Percentiles rank a stretch among this genome's conserved stretches.
These are phyloP conservation scores for Mustela erminea DNA, from an alignment of 2,797 vertebrate genomes.

Conservation along the genomic window DNA sequence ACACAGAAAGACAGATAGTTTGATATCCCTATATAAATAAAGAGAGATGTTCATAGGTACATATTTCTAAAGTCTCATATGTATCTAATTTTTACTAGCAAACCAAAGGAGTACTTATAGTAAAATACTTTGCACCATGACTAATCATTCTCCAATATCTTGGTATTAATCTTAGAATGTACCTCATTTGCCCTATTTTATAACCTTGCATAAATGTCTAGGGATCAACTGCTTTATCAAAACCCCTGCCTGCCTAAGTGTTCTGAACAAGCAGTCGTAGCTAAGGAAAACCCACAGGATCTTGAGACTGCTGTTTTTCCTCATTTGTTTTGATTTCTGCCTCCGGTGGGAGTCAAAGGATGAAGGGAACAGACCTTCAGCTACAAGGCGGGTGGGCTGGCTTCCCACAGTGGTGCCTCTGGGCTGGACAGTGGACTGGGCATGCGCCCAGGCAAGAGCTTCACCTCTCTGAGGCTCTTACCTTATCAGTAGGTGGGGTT, in stretches of 20 bases:
- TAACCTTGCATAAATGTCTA: constrained; percentile 52
- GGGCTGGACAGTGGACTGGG: neutral
- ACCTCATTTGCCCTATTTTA: constrained; percentile 6
- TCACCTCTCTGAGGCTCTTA: neutral
- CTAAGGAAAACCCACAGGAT: neutral
- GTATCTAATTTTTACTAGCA: neutral
- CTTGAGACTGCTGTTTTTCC: neutral
- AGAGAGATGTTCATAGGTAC: neutral
- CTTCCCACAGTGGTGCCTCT: neutral
- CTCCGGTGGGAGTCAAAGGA: neutral
- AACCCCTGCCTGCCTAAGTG: neutral
- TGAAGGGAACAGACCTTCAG: neutral
- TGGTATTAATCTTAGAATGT: constrained; percentile 6
- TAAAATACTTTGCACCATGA: constrained; percentile 50
- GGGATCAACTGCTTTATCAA: constrained; percentile 48
- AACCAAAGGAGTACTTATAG: constrained; percentile 3
- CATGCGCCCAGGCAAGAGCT: neutral
- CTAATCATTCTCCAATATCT: constrained; percentile 27
- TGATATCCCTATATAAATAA: neutral
- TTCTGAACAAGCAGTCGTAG: constrained; percentile 23
- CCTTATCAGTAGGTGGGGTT: neutral
- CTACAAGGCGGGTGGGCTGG: neutral
- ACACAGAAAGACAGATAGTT: neutral
- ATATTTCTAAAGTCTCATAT: neutral
- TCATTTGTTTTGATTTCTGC: constrained; percentile 27